Evolutionary conservation across 30 jellyfish, hydroid and myxozoan genomes (phyloP), one percentile per base, ranked within the genome.

Genomic region (Aurelia sp.): DNA sequence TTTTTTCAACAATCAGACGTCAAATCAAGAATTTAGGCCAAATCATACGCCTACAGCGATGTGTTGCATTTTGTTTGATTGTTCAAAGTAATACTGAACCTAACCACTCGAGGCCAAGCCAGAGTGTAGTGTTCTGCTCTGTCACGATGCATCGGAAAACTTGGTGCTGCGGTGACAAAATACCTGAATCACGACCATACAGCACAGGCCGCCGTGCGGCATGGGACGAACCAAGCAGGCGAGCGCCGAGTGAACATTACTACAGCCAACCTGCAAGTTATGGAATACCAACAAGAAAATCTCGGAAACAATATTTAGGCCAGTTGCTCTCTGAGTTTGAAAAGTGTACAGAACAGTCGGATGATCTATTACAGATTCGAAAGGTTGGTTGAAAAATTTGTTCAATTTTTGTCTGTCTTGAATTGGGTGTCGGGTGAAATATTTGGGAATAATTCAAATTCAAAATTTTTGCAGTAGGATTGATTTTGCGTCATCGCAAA

Each of bases 251-350:
- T 17, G 80, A 69, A 69, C 18, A 5, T 30, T 69, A 18, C 7
- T 27, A 69, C 12, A 30, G 27, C 33, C 62, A 18, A 22, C 80
- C 27, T 18, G 16, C 22, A 22, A 15, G 19, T 11, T 61, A 78
- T 9, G 50, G 27, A 35, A 51, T 68, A 0, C 21, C 76, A 61
- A 35, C 76, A 61, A 35, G 62, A 33, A 24, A 84, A 3, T 61
- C 97, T 33, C 89, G 90, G 27, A 90, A 90, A 3, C 87, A 78
- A 52, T 90, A 74, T 41, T 51, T 90, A 16, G 65, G 80, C 44
- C 86, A 90, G 76, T 66, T 90, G 69, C 70, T 90, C 18, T 78
- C 86, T 41, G 97, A 90, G 81, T 90, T 90, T 60, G 97, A 90
- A 24, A 90, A 90, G 40, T 90, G 97, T 70, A 64, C 97, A 8